These are phyloP conservation scores for Calyptomena viridis DNA, from an alignment of 2,113 vertebrate genomes.

Conservation along the genomic window DNA sequence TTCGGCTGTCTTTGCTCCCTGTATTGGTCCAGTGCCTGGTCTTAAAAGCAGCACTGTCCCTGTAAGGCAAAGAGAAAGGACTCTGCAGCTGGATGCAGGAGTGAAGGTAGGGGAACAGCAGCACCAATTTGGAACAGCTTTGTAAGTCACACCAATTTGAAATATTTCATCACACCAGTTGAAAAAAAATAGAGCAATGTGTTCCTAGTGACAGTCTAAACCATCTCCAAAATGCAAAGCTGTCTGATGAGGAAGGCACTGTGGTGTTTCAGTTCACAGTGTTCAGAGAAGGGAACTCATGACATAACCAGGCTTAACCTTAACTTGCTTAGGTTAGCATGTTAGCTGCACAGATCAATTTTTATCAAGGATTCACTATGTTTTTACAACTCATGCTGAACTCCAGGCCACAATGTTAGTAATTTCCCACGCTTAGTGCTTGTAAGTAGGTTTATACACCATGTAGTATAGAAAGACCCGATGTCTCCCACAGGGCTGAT, in stretches of 20 bases:
- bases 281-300: not conserved
- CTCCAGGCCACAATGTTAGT: not conserved
- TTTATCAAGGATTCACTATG: not conserved
- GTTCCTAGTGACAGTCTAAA: not conserved
- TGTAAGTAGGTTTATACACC: not conserved
- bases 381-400: not conserved
- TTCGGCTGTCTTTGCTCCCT: not conserved
- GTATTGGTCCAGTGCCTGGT: not conserved
- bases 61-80: not conserved
- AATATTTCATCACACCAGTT: not conserved
- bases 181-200: not conserved
- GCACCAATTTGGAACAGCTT: not conserved
- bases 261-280: not conserved
- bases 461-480: not conserved
- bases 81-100: not conserved
- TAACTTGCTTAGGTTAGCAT: not conserved
- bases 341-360: not conserved
- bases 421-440: not conserved
- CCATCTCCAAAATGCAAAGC: not conserved
- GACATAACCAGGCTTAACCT: not conserved
- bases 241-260: not conserved
- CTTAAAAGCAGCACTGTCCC: not conserved
- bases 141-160: not conserved
- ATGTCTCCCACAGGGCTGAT: not conserved
- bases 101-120: not conserved